Evolutionary conservation across 2,888 invertebrate species (phyloP).

Genomic region (Portevinia maculata): DNA sequence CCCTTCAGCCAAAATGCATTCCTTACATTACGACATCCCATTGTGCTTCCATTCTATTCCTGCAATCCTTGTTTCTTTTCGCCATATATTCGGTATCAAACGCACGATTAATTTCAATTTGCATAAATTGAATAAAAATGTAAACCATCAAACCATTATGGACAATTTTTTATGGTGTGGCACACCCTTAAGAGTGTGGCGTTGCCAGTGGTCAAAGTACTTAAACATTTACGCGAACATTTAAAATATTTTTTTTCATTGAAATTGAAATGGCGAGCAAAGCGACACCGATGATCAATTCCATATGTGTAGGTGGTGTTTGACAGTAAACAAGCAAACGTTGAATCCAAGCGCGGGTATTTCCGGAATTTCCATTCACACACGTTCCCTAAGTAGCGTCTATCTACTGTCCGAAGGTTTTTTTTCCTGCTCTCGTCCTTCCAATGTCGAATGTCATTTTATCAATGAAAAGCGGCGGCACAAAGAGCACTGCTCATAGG

Average conservation of each 20-base stretch:
- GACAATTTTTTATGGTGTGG: neutral
- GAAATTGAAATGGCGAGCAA: neutral
- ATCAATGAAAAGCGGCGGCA: constrained; percentile 24
- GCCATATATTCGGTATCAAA: constrained; percentile 28
- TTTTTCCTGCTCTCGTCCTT: neutral
- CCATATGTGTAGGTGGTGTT: constrained; percentile 17
- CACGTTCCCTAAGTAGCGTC: constrained; percentile 19
- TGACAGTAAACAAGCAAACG: constrained; percentile 34
- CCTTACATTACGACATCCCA: constrained; percentile 1
- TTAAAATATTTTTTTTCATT: constrained; percentile 49
- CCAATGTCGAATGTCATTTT: constrained; percentile 15
- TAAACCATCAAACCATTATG: constrained; percentile 27
- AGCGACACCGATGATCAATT: constrained; percentile 40
- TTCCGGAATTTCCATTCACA: constrained; percentile 56
- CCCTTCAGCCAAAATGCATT: constrained; percentile 27
- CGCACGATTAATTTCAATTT: constrained; percentile 64
- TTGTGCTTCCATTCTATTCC: constrained; percentile 3
- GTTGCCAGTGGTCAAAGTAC: constrained; percentile 20
- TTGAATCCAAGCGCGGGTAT: constrained; percentile 25
- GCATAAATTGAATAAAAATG: constrained; percentile 63
- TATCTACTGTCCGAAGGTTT: neutral
- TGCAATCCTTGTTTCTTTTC: constrained; percentile 15
- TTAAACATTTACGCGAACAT: constrained; percentile 65
- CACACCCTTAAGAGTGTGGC: neutral
- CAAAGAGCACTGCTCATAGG: no score